Evolutionary conservation across 2,888 invertebrate species (phyloP), one percentile per base, ranked within the genome.

Genomic region (Masnerella sp.): DNA sequence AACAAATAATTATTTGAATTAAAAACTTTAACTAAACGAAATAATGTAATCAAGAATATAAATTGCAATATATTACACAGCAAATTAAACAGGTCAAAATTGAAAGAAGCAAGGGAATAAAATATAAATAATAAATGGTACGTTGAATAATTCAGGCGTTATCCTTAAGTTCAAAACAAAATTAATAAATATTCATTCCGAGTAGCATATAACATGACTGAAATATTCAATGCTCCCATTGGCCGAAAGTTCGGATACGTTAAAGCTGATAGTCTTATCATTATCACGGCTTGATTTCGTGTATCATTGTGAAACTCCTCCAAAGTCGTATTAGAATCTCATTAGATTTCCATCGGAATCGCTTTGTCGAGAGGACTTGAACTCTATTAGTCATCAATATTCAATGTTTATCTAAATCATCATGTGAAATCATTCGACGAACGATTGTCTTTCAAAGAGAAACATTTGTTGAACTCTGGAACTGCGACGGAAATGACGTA

Each of bases 271-370:
- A 51, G 52, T 32, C 54, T 61, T 61, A 56, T 56, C 70, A 59
- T 59, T 52, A 62, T 54, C 34, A 5, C n/a, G 15, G 25, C 30
- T 56, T 42, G 14, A 62, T 56, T 38, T 49, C 47, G 20, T 56
- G 42, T 70, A 47, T 70, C 56, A 70, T 56, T 62, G 68, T 28
- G 42, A 54, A 70, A 69, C 69, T 54, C 28, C 54, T 45, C 49
- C 62, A 70, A 62, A 70, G 70, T 62, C 56, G 36, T 61, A 61
- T 69, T 61, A 69, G 65, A 61, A 54, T 36, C 54, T 61, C 61
- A 52, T 61, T 61, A 54, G 47, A 54, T 61, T 61, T 69, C 54
- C 61, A 47, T 61, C 38, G 54, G 45, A 54, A 61, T 47, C 22
- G 47, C 69, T 61, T 61, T 61, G 36, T 30, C 40, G 28, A 47